phyloP scores from a whole-genome alignment of 1,140 invertebrate genomes.

The Caenorhabditis inopinata region DNA sequence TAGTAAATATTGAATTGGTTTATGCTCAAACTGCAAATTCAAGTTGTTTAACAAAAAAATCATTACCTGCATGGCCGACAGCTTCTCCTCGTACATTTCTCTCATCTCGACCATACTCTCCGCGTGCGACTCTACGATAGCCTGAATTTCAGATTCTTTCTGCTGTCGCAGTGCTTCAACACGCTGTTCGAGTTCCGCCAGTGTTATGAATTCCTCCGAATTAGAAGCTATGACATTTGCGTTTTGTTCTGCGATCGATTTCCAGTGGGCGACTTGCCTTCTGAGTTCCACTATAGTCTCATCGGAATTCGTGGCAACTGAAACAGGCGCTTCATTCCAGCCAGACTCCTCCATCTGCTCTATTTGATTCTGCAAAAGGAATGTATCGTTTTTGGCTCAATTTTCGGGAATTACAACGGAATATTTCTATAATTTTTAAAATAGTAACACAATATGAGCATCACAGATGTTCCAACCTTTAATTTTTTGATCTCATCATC shows the following conservation, averaged over 20 bases:
- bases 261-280: neutral
- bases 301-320: neutral
- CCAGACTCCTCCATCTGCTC: slow-evolving; percentile 36
- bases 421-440: too few species aligned
- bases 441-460: too few species aligned
- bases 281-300: neutral
- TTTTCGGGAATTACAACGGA: too few species aligned
- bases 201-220: neutral
- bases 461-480: slow-evolving; percentile 29
- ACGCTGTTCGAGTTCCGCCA: neutral
- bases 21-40: too few species aligned
- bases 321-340: neutral
- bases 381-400: too few species aligned
- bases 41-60: too few species aligned
- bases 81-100: slow-evolving; percentile 40
- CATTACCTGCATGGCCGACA: slow-evolving; percentile 5
- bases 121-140: slow-evolving; percentile 4
- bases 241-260: neutral
- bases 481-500: slow-evolving; percentile 47
- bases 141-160: slow-evolving; percentile 41
- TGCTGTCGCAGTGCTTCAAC: slow-evolving; percentile 20
- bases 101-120: slow-evolving; percentile 31
- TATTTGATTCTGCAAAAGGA: slow-evolving; percentile 40
- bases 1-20: too few species aligned
- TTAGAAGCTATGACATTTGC: too few species aligned